A percentile compares a stretch with the other conserved stretches of the same genome.
Evolutionary conservation across 2,888 invertebrate species (phyloP).

Genomic region (Leptopterna dolabrata): DNA sequence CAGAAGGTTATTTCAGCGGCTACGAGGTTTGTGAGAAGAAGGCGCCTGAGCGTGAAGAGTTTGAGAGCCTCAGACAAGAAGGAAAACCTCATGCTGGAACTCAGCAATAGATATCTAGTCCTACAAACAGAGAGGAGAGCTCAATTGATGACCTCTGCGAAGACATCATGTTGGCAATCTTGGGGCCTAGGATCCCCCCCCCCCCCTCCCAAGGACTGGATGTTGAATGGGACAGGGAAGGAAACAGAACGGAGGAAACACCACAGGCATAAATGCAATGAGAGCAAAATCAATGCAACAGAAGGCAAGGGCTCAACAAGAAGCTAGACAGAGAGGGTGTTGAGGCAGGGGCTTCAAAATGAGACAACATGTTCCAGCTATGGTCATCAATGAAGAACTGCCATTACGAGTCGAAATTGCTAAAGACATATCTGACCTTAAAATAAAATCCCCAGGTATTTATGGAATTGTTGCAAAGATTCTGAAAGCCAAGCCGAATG

Average conservation of each 20-base stretch:
- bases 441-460: neutral
- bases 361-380: neutral
- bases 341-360: neutral
- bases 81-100: too few species aligned
- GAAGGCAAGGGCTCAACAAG: neutral
- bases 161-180: too few species aligned
- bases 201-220: neutral
- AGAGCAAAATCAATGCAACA: too few species aligned
- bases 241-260: too few species aligned
- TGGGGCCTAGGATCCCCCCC: neutral
- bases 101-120: too few species aligned
- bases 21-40: neutral
- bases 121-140: too few species aligned
- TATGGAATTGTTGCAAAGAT: neutral
- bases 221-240: neutral
- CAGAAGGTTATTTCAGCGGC: neutral
- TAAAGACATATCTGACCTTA: neutral
- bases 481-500: neutral
- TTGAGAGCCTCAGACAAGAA: too few species aligned
- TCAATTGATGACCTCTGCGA: too few species aligned
- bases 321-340: neutral
- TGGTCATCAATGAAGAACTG: neutral
- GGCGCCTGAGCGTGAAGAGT: neutral
- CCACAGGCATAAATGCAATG: too few species aligned
- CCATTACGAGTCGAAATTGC: neutral